phyloP scores from a whole-genome alignment of 2,888 invertebrate genomes.

The Eupithecia inturbata region DNA sequence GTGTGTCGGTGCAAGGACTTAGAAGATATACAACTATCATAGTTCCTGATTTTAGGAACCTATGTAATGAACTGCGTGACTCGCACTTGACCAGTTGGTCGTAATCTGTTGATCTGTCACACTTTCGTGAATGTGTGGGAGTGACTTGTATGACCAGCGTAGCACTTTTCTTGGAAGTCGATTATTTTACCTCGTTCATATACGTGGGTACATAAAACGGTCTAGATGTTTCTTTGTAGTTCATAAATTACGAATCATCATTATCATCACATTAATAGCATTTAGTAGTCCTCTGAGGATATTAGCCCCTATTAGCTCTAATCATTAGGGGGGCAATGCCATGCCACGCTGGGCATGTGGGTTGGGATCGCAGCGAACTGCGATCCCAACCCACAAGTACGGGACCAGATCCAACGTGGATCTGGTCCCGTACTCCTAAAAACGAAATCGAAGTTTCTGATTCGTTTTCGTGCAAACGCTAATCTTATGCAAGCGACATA shows the following conservation, averaged over 20 bases:
- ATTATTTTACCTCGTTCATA: neutral
- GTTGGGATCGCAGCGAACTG: too few species aligned
- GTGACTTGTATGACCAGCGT: conserved; percentile 30
- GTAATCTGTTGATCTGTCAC: conserved; percentile 30
- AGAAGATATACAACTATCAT: too few species aligned
- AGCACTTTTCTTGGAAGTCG: conserved; percentile 3
- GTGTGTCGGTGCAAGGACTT: too few species aligned
- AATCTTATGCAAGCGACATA: too few species aligned
- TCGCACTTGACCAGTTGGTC: conserved; percentile 6
- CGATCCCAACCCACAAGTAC: too few species aligned
- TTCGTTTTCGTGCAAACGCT: too few species aligned
- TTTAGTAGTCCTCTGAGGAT: neutral
- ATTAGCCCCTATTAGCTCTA: too few species aligned
- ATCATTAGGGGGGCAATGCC: too few species aligned
- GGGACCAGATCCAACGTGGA: too few species aligned
- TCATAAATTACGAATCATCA: neutral
- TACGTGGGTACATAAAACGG: neutral
- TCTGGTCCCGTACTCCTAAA: too few species aligned
- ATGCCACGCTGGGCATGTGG: too few species aligned
- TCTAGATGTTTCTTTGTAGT: neutral
- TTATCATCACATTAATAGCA: neutral
- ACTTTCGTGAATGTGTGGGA: conserved; percentile 24
- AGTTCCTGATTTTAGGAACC: neutral
- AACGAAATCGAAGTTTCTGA: too few species aligned
- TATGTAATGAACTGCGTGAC: neutral